Evolutionary conservation across 2,888 invertebrate genomes (phyloP).

Genomic region (Acrobasis consociella): DNA sequence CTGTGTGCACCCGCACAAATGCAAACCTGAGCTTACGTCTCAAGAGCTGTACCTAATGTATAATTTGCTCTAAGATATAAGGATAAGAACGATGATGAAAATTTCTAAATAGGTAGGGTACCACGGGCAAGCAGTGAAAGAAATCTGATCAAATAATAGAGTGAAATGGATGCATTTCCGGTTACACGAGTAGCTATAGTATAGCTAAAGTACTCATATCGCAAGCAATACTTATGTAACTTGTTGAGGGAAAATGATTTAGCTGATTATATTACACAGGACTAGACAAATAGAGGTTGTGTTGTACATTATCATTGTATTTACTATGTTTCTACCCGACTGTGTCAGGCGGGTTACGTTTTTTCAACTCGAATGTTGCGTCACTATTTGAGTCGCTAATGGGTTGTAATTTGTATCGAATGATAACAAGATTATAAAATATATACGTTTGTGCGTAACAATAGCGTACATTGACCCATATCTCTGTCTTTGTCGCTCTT

Average conservation of each 20-base stretch:
- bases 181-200: slow-evolving; percentile 26
- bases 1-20: no score
- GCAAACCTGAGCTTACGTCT: no score
- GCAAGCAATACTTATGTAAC: slow-evolving; percentile 20
- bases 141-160: slow-evolving; percentile 24
- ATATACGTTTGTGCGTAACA: background rate
- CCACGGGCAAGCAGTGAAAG: slow-evolving; percentile 16
- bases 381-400: no score
- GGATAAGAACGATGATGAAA: background rate
- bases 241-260: slow-evolving; percentile 7
- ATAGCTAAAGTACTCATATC: slow-evolving; percentile 27
- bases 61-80: no score
- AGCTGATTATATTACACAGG: background rate
- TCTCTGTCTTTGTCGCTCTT: background rate
- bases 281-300: background rate
- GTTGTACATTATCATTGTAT: background rate
- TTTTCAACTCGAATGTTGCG: no score
- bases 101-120: background rate
- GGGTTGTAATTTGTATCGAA: no score
- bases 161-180: slow-evolving; percentile 24
- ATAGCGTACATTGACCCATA: background rate
- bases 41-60: no score
- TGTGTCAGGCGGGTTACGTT: no score
- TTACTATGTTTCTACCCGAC: no score
- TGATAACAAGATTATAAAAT: no score